These are phyloP conservation scores for Elaphurus davidianus DNA, from an alignment of 2,113 vertebrate genomes.

Conservation along the genomic window DNA sequence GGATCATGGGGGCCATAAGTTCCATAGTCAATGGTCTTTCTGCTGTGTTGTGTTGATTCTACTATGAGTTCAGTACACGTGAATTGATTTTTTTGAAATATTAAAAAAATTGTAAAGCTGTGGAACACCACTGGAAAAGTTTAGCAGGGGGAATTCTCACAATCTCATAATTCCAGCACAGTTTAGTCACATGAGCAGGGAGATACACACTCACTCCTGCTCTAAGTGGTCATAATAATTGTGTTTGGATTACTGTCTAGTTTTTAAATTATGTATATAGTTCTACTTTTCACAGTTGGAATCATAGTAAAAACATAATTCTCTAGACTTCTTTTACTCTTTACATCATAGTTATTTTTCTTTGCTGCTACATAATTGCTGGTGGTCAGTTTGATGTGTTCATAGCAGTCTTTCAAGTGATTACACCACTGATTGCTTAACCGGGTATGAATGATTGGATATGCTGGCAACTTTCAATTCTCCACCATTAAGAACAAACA, in stretches of 20 bases:
- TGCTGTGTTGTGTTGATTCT: background rate
- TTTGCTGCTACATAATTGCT: background rate
- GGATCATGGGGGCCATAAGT: background rate
- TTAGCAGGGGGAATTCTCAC: background rate
- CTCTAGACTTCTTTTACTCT: background rate
- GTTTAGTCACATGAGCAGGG: background rate
- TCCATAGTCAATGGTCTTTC: background rate
- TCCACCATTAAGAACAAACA: background rate
- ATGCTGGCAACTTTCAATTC: background rate
- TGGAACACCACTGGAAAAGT: background rate
- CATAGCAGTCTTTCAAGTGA: background rate
- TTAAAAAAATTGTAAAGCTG: background rate
- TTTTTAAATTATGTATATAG: background rate
- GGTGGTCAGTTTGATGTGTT: background rate
- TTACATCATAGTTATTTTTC: background rate
- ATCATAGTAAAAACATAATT: background rate
- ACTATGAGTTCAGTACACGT: background rate
- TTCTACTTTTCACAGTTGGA: slow-evolving; percentile 4
- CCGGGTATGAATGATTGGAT: background rate
- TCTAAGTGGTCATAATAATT: background rate
- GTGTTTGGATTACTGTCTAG: background rate
- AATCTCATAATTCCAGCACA: background rate
- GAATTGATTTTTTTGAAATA: background rate
- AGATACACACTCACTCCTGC: background rate
- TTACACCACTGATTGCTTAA: background rate